Evolutionary conservation across 2,797 vertebrate species (phyloP).

Genomic region (Sternotherus odoratus): DNA sequence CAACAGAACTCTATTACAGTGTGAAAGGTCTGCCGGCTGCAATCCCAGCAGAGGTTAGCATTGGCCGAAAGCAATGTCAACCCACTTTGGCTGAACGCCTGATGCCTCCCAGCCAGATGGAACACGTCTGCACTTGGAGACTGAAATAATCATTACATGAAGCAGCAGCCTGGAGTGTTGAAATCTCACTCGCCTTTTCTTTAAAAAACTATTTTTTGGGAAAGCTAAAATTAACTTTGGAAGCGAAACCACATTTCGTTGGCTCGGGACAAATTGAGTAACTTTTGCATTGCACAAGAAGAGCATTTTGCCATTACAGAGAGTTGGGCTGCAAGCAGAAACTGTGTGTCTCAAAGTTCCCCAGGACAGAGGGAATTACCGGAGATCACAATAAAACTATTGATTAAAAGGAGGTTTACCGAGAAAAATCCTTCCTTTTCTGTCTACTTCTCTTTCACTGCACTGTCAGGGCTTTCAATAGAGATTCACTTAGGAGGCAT

Average conservation of each 20-base stretch:
- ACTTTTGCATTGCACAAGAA: slow-evolving; percentile 49
- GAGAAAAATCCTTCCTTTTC: not conserved
- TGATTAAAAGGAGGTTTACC: not conserved
- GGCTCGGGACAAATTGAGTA: slow-evolving; percentile 47
- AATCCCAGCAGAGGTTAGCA: not conserved
- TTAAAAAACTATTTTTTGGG: not conserved
- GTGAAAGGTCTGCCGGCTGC: not conserved
- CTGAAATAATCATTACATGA: not conserved
- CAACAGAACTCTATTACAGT: not conserved
- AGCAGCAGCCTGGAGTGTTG: not conserved
- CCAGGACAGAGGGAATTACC: slow-evolving; percentile 39
- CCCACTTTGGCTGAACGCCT: not conserved
- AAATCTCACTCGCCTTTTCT: not conserved
- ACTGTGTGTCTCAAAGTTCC: slow-evolving; percentile 71
- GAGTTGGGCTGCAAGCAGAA: not conserved
- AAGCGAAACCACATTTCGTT: not conserved
- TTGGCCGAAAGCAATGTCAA: not conserved
- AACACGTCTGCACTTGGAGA: not conserved
- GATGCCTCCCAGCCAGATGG: not conserved
- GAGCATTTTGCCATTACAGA: not conserved
- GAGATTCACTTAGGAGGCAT: not conserved
- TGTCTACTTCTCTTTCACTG: not conserved
- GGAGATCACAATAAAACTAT: not conserved
- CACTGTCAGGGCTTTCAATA: accelerated
- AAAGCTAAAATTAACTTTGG: slow-evolving; percentile 62